These are phyloP conservation scores for Drosophila anomalata DNA, from an alignment of 2,888 invertebrate genomes.

Conservation along the genomic window DNA sequence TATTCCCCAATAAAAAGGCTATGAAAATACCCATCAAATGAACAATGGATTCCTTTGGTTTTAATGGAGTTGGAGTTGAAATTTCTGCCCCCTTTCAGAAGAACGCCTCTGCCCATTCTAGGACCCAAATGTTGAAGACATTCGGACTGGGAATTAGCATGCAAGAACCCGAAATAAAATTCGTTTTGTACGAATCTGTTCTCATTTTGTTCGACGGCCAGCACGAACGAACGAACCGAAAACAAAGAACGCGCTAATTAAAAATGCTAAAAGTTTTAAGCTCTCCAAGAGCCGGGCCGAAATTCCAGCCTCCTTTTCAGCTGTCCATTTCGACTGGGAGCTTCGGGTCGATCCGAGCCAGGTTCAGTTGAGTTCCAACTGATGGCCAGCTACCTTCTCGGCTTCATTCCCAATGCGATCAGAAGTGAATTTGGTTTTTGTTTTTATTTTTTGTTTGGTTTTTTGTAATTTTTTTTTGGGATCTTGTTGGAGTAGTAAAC, in stretches of 20 bases:
- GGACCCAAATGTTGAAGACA: background rate
- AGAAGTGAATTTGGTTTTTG: slow-evolving; percentile 48
- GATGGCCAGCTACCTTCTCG: slow-evolving; percentile 35
- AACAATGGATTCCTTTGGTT: background rate
- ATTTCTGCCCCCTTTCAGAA: background rate
- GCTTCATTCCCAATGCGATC: slow-evolving; percentile 67
- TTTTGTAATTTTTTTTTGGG: slow-evolving; percentile 41
- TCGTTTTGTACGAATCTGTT: slow-evolving; percentile 56
- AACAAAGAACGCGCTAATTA: slow-evolving; percentile 84
- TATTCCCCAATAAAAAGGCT: background rate
- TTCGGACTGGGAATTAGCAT: slow-evolving; percentile 54
- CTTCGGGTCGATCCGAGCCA: slow-evolving; percentile 7
- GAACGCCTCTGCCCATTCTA: slow-evolving; percentile 33
- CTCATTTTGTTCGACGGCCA: slow-evolving; percentile 34
- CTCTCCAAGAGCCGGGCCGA: slow-evolving; percentile 48
- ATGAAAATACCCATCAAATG: background rate
- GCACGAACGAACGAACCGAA: slow-evolving; percentile 81
- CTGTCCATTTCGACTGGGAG: slow-evolving; percentile 65
- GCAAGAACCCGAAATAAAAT: slow-evolving; percentile 30
- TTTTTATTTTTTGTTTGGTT: slow-evolving; percentile 27
- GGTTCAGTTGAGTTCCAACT: slow-evolving; percentile 21
- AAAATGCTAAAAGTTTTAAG: slow-evolving; percentile 81
- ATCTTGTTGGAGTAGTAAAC: slow-evolving; percentile 72
- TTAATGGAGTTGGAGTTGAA: background rate
- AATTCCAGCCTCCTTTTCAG: slow-evolving; percentile 79